A percentile compares a stretch with the other conserved stretches of the same genome.
phyloP scores from a whole-genome alignment of 2,888 invertebrate genomes.

The Parnassius orleans region DNA sequence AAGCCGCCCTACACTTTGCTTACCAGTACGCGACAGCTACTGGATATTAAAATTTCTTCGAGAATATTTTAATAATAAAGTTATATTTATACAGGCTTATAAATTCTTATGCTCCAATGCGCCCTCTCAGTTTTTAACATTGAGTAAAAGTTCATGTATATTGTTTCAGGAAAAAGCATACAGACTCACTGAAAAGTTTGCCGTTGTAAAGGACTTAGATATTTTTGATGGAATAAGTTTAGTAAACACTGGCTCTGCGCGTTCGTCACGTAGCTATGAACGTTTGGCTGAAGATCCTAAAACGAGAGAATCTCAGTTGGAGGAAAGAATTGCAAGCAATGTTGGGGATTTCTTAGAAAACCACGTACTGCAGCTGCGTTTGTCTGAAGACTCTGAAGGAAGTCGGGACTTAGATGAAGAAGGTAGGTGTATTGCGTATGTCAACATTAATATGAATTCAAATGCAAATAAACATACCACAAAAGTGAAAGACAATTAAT shows the following conservation, averaged over 20 bases:
- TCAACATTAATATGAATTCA: too few species aligned
- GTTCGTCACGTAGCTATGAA: conserved; percentile 72
- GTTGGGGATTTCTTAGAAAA: conserved; percentile 70
- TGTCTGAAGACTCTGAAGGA: conserved; percentile 61
- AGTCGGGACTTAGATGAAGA: conserved; percentile 70
- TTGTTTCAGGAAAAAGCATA: conserved; percentile 80
- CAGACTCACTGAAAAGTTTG: conserved; percentile 80
- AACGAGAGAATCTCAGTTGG: conserved; percentile 65
- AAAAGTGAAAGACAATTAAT: too few species aligned
- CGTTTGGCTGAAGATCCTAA: conserved; percentile 67
- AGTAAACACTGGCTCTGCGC: conserved; percentile 74
- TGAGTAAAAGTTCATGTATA: conserved; percentile 4
- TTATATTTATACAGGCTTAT: too few species aligned
- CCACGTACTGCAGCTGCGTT: conserved; percentile 70
- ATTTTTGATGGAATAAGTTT: conserved; percentile 75
- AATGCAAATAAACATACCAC: too few species aligned
- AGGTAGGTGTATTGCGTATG: conserved; percentile 46
- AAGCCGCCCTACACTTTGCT: too few species aligned
- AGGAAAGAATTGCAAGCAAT: conserved; percentile 69
- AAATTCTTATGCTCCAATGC: too few species aligned
- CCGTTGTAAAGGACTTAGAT: conserved; percentile 76
- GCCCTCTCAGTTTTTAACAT: not conserved
- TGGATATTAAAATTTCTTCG: too few species aligned
- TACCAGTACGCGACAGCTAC: too few species aligned
- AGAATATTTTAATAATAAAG: too few species aligned